Conservation (phyloP, 2,113 vertebrate genomes). For the Mola mola region DNA sequence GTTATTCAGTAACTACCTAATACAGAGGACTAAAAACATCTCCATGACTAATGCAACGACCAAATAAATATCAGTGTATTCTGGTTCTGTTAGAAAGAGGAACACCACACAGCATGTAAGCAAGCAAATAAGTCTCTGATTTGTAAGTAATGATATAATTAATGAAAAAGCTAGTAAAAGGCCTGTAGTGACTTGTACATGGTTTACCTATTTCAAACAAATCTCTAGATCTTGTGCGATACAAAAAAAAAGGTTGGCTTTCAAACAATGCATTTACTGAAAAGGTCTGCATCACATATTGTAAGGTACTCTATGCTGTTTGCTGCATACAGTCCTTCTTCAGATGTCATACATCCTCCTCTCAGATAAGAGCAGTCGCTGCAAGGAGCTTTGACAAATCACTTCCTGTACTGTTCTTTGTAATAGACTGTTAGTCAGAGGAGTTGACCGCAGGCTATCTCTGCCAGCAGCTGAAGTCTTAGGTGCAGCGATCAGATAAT, state of each 20-base stretch:
- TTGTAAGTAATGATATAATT: too few species aligned
- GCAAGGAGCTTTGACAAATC: slow-evolving; percentile 68
- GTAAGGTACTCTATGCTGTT: not conserved
- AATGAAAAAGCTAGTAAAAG: too few species aligned
- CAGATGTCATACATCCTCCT: slow-evolving; percentile 29
- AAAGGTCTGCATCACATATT: slow-evolving; percentile 16
- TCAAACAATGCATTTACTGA: slow-evolving; percentile 7
- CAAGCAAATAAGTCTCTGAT: too few species aligned
- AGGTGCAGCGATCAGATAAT: slow-evolving; percentile 62
- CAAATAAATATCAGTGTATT: too few species aligned
- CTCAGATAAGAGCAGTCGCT: slow-evolving; percentile 56
- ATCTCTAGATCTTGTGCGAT: too few species aligned
- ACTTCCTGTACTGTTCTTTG: slow-evolving; percentile 50
- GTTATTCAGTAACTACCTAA: too few species aligned
- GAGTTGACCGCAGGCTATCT: slow-evolving; percentile 55
- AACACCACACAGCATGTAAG: too few species aligned
- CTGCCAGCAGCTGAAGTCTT: slow-evolving; percentile 60
- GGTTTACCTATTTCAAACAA: too few species aligned
- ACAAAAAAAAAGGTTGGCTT: not conserved
- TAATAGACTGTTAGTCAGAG: slow-evolving; percentile 36
- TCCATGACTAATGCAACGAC: too few species aligned
- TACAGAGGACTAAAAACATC: too few species aligned
- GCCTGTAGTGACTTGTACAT: too few species aligned
- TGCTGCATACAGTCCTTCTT: slow-evolving; percentile 10
- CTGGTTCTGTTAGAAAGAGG: too few species aligned